A percentile compares a stretch with the other conserved stretches of the same genome.
Evolutionary conservation across 2,797 vertebrate species (phyloP).

Genomic region (Pantherophis vulpinus): DNA sequence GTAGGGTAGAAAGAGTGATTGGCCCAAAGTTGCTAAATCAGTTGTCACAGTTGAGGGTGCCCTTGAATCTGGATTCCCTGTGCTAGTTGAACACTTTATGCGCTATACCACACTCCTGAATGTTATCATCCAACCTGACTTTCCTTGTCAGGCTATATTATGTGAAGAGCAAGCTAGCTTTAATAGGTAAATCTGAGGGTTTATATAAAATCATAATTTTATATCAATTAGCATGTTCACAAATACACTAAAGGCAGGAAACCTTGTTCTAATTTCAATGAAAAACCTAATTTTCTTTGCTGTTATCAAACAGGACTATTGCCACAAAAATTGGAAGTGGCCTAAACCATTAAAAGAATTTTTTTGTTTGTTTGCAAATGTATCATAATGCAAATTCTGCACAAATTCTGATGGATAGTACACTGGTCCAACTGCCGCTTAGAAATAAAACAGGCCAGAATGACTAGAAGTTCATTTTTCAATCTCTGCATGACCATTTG

Average conservation of each 20-base stretch:
- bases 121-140: background rate
- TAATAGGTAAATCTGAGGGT: background rate
- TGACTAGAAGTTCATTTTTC: background rate
- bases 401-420: background rate
- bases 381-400: background rate
- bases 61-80: background rate
- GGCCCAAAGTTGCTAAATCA: background rate
- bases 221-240: background rate
- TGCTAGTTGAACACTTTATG: background rate
- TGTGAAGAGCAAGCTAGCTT: background rate
- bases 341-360: background rate
- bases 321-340: background rate
- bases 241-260: background rate
- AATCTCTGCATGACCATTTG: background rate
- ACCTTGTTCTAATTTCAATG: background rate
- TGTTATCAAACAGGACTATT: background rate
- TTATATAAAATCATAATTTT: background rate
- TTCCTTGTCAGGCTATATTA: background rate
- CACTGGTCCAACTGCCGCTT: background rate
- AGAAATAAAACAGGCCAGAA: background rate
- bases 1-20: background rate
- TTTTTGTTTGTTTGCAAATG: background rate
- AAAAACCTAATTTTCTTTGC: background rate
- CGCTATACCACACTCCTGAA: background rate
- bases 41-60: background rate